A percentile compares a stretch with the other conserved stretches of the same genome.
phyloP scores from a whole-genome alignment of 2,888 invertebrate genomes.

The Pollenia griseotomentosa region DNA sequence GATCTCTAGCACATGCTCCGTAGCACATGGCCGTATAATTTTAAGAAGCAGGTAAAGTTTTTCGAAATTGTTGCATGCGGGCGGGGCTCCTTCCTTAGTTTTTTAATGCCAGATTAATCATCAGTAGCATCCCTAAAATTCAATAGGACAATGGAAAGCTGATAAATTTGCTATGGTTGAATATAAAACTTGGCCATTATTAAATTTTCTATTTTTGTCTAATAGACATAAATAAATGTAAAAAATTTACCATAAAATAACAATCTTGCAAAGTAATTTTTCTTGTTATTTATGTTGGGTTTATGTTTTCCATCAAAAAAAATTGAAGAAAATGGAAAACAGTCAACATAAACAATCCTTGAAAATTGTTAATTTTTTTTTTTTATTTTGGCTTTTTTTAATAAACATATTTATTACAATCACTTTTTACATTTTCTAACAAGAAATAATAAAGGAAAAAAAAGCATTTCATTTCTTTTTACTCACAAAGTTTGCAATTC shows the following conservation, averaged over 20 bases:
- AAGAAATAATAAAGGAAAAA: not conserved
- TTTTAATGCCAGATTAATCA: too few species aligned
- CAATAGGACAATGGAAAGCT: too few species aligned
- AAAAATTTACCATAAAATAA: conserved; percentile 20
- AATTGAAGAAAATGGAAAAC: not conserved
- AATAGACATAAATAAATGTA: not conserved
- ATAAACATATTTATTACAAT: conserved; percentile 45
- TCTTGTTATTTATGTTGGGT: not conserved
- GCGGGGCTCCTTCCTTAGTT: too few species aligned
- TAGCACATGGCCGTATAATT: not conserved
- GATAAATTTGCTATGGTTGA: too few species aligned
- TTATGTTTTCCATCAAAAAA: not conserved
- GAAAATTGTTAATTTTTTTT: conserved; percentile 32
- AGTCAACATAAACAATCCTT: conserved; percentile 49
- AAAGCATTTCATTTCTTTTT: not conserved
- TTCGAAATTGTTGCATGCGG: too few species aligned
- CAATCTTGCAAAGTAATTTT: not conserved
- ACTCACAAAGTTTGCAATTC: conserved; percentile 17
- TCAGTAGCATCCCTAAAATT: too few species aligned
- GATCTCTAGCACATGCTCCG: not conserved
- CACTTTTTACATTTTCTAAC: conserved; percentile 30
- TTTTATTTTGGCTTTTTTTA: conserved; percentile 1
- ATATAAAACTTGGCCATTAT: too few species aligned
- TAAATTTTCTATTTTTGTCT: too few species aligned
- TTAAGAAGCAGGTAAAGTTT: not conserved